A percentile compares a stretch with the other conserved stretches of the same genome.
These are phyloP conservation scores for Cichlasoma orientale DNA, from an alignment of 2,797 vertebrate species.

Conservation along the genomic window DNA sequence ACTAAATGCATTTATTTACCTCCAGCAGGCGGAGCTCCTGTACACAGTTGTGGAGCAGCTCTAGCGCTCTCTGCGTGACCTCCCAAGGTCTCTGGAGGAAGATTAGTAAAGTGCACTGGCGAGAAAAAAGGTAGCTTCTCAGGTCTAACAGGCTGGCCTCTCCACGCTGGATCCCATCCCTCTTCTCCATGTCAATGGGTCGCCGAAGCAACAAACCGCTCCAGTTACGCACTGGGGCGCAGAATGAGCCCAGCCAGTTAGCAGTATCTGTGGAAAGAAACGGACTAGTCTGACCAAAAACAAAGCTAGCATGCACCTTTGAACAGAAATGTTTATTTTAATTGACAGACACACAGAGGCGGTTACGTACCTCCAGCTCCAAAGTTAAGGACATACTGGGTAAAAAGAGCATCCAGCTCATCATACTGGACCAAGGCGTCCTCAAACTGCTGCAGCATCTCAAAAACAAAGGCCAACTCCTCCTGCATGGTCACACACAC, in stretches of 20 bases:
- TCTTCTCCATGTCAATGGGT: constrained; percentile 98
- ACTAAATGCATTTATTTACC: constrained; percentile 66
- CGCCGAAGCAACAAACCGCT: constrained; percentile 91
- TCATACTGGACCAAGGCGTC: constrained; percentile 98
- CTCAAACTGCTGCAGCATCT: constrained; percentile 99
- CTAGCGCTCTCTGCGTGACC: constrained; percentile 92
- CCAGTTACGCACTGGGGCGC: constrained; percentile 94
- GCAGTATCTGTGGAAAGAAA: constrained; percentile 85
- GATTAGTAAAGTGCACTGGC: constrained; percentile 96
- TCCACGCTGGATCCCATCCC: constrained; percentile 90
- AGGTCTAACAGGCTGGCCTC: constrained; percentile 93
- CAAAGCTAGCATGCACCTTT: background rate
- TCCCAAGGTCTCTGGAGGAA: constrained; percentile 98
- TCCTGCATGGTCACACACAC: constrained; percentile 80
- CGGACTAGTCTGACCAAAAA: background rate
- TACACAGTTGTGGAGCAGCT: constrained; percentile 97
- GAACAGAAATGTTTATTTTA: background rate
- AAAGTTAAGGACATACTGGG: constrained; percentile 97
- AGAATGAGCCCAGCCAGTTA: constrained; percentile 97
- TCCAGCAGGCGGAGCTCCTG: constrained; percentile 95
- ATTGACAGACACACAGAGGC: background rate
- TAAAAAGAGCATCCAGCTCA: constrained; percentile 98
- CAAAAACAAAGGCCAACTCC: constrained; percentile 97
- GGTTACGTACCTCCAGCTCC: constrained; percentile 89
- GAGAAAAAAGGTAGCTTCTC: constrained; percentile 96